A percentile compares a stretch with the other conserved stretches of the same genome.
Conservation (phyloP, 2,888 invertebrate species). For the Malthinus flaveolus region DNA sequence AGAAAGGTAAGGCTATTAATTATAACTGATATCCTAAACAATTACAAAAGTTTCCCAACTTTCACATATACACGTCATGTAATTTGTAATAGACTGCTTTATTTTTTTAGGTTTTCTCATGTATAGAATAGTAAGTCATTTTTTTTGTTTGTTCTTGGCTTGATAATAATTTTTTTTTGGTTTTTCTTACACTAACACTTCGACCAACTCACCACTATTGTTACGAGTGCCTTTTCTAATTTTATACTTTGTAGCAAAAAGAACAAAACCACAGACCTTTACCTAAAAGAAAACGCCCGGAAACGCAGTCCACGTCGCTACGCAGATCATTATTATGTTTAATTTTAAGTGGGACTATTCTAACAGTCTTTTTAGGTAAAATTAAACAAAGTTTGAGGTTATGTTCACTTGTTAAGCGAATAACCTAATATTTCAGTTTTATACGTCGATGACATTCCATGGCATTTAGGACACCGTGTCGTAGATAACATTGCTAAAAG, state of each 20-base stretch:
- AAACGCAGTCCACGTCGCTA: constrained; percentile 40
- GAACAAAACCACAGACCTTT: constrained; percentile 36
- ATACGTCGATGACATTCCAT: constrained; percentile 60
- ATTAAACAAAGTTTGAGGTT: no score
- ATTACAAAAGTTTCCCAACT: not conserved
- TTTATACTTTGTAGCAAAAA: constrained; percentile 30
- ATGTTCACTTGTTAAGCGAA: not conserved
- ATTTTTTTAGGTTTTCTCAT: constrained; percentile 32
- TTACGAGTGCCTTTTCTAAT: not conserved
- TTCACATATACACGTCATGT: not conserved
- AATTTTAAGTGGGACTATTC: constrained; percentile 48
- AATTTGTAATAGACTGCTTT: constrained; percentile 1
- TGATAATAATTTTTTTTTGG: not conserved
- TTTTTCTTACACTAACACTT: not conserved
- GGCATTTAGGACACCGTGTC: constrained; percentile 58
- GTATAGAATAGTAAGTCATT: constrained; percentile 34
- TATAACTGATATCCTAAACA: not conserved
- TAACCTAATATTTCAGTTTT: constrained; percentile 57
- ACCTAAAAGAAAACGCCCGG: constrained; percentile 43
- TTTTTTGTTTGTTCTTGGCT: constrained; percentile 1
- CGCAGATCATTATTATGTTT: constrained; percentile 50
- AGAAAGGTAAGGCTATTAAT: constrained; percentile 30
- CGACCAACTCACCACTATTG: not conserved
- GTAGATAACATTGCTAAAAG: constrained; percentile 73
- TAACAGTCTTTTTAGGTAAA: constrained; percentile 51